These are phyloP conservation scores for Gymnocheta viridis DNA, from an alignment of 2,888 invertebrate genomes.

Conservation along the genomic window DNA sequence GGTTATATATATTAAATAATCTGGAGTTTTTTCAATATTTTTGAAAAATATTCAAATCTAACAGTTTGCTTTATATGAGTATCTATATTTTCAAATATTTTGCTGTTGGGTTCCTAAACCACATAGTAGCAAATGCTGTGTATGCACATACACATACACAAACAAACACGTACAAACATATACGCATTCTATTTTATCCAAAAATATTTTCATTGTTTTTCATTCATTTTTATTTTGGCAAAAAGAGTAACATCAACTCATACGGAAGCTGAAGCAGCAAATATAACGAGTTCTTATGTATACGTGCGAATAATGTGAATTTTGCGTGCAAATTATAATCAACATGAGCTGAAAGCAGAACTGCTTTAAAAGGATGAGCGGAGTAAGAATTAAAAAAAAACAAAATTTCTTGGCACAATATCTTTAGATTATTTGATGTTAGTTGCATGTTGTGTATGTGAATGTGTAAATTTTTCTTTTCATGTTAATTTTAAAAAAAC, in stretches of 20 bases:
- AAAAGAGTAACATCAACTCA: constrained; percentile 10
- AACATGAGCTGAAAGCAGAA: constrained; percentile 12
- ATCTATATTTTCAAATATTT: constrained; percentile 33
- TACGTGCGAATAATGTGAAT: constrained; percentile 71
- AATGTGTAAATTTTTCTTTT: constrained; percentile 3
- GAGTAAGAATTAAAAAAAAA: background rate
- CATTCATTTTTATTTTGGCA: background rate
- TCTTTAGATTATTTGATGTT: constrained; percentile 63
- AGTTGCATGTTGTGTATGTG: constrained; percentile 41
- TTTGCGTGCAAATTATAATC: constrained; percentile 70
- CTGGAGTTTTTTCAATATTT: background rate
- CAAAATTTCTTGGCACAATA: constrained; percentile 55
- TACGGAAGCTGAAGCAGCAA: constrained; percentile 5
- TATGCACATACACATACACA: background rate
- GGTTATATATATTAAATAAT: background rate
- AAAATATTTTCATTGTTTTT: constrained; percentile 37
- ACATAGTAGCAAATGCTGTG: too few relatives aligned
- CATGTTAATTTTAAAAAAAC: constrained; percentile 7
- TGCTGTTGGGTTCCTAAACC: background rate
- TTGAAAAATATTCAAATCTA: constrained; percentile 1
- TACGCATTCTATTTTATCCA: background rate
- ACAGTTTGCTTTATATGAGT: background rate
- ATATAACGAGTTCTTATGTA: constrained; percentile 61
- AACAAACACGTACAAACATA: background rate
- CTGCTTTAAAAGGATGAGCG: background rate